phyloP scores from a whole-genome alignment of 2,888 invertebrate species.

The Chrysolina haemoptera region DNA sequence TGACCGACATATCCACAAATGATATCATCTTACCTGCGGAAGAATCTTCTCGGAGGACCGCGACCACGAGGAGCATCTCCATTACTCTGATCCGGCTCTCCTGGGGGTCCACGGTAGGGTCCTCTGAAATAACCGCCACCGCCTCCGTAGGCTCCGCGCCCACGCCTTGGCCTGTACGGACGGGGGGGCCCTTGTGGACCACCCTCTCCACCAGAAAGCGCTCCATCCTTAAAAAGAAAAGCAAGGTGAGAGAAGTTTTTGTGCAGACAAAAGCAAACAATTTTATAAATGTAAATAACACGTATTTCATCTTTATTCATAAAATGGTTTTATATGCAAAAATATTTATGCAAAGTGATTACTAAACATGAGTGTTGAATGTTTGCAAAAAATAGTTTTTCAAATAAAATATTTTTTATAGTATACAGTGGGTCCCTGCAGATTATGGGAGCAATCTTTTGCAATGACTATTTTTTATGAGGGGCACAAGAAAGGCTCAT shows the following conservation, averaged over 20 bases:
- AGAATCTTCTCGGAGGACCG: constrained; percentile 76
- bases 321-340: not conserved
- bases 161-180: constrained; percentile 71
- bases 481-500: too few relatives aligned
- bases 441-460: too few relatives aligned
- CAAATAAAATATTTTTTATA: too few relatives aligned
- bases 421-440: too few relatives aligned
- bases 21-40: constrained; percentile 69
- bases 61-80: constrained; percentile 70
- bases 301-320: not conserved
- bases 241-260: not conserved
- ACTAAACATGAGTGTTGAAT: too few relatives aligned
- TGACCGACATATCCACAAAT: not conserved
- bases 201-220: constrained; percentile 66
- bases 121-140: constrained; percentile 70
- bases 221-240: constrained; percentile 63
- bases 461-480: too few relatives aligned
- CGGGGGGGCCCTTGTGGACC: constrained; percentile 67
- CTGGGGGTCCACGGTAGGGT: constrained; percentile 64
- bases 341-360: not conserved
- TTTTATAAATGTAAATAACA: not conserved
- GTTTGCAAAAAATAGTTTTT: too few relatives aligned
- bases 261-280: not conserved
- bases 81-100: constrained; percentile 62
- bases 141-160: constrained; percentile 59